Evolutionary conservation across 1,140 invertebrate genomes (phyloP).

Genomic region (Spodoptera litura): DNA sequence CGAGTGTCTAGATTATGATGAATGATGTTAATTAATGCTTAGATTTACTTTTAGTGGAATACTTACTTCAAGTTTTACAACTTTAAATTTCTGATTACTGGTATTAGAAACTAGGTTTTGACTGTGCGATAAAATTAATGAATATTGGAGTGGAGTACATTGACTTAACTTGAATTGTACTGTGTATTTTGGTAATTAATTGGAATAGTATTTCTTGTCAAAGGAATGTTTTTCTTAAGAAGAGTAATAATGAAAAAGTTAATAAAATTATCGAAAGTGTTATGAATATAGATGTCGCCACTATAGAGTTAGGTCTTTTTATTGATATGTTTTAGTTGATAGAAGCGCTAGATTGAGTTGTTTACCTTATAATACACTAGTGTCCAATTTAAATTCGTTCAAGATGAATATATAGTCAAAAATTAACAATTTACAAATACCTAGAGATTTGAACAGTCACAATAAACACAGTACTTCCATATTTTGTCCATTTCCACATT

Average conservation of each 20-base stretch:
- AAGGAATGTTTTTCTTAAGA: no score
- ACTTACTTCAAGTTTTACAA: slow-evolving; percentile 15
- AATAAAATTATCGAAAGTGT: no score
- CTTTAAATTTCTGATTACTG: slow-evolving; percentile 3
- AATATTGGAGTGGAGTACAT: not conserved
- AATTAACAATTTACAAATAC: no score
- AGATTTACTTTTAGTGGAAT: slow-evolving; percentile 25
- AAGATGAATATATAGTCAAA: no score
- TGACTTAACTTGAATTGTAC: not conserved
- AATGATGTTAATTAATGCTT: slow-evolving; percentile 29
- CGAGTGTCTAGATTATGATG: slow-evolving; percentile 37
- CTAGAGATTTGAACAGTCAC: not conserved
- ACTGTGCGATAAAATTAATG: not conserved
- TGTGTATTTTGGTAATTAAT: not conserved
- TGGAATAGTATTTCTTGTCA: not conserved
- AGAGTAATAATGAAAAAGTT: no score
- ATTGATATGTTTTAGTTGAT: no score
- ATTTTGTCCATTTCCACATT: not conserved
- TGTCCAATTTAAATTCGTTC: no score
- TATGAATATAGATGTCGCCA: no score
- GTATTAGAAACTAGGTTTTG: slow-evolving; percentile 6
- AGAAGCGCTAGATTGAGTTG: no score
- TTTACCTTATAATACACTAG: no score
- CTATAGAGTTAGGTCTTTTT: no score
- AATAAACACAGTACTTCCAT: not conserved